Conservation (phyloP, 2,797 vertebrate species). For the Argyrosomus regius region DNA sequence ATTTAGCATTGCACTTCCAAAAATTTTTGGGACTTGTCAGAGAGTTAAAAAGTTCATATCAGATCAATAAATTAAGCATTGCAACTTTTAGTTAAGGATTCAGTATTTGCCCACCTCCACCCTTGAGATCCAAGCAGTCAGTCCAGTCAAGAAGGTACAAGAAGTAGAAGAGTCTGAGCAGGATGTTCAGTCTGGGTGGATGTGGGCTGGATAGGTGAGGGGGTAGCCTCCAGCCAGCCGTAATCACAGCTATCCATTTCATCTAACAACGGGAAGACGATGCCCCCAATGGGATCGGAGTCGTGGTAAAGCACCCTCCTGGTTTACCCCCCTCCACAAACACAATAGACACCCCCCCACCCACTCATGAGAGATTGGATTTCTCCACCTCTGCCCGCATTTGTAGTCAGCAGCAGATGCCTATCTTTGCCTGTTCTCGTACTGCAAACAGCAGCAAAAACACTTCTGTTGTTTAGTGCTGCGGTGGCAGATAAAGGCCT, state of each 20-base stretch:
- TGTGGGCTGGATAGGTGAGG: neutral
- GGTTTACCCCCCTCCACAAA: conserved; percentile 34
- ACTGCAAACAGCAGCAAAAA: conserved; percentile 71
- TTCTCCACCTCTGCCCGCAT: conserved; percentile 53
- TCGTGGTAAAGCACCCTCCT: conserved; percentile 53
- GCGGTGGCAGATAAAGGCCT: conserved; percentile 66
- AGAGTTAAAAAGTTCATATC: too few relatives aligned
- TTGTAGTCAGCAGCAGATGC: conserved; percentile 72
- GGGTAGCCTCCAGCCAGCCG: conserved; percentile 28
- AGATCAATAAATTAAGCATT: too few relatives aligned
- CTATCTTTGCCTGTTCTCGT: conserved; percentile 74
- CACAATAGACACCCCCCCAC: conserved; percentile 34
- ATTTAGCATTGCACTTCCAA: too few relatives aligned
- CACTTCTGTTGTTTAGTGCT: conserved; percentile 65
- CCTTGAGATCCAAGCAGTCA: neutral
- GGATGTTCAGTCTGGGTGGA: neutral
- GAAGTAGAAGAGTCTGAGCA: neutral
- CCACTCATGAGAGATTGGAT: conserved; percentile 52
- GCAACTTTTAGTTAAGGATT: too few relatives aligned
- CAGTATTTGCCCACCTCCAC: too few relatives aligned
- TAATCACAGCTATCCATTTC: conserved; percentile 80
- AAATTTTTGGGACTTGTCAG: too few relatives aligned
- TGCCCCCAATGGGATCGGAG: conserved; percentile 68
- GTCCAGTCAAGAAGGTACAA: neutral
- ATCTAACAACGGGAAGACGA: conserved; percentile 71